phyloP scores from a whole-genome alignment of 2,888 invertebrate species.

The Troilus luridus region DNA sequence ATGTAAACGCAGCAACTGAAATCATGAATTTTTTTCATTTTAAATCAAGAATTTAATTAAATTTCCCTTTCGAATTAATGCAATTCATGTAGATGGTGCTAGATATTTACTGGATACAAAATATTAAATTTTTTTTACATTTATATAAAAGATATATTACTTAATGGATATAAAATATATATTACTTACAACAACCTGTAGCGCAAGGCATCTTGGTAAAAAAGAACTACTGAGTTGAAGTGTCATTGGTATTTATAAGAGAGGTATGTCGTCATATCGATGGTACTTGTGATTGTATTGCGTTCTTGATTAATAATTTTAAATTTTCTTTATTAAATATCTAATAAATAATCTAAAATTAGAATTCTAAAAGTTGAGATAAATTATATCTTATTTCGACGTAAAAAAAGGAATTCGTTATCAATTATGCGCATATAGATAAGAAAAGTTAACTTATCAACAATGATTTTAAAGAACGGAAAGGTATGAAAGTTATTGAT shows the following conservation, averaged over 20 bases:
- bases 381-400: background rate
- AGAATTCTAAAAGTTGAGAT: background rate
- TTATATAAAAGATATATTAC: background rate
- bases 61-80: no score
- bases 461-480: background rate
- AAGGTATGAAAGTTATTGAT: background rate
- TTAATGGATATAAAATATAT: background rate
- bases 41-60: no score
- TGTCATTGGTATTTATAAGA: background rate
- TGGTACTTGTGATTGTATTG: background rate
- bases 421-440: background rate
- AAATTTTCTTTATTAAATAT: background rate
- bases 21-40: no score
- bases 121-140: no score
- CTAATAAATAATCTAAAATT: background rate
- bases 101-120: no score
- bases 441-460: background rate
- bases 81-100: no score
- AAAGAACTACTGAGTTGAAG: background rate
- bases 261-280: background rate
- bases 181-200: constrained; percentile 10
- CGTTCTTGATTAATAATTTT: background rate
- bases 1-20: no score
- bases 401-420: background rate
- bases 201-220: constrained; percentile 23